phyloP scores from a whole-genome alignment of 1,140 invertebrate genomes.

The Triops longicaudatus region DNA sequence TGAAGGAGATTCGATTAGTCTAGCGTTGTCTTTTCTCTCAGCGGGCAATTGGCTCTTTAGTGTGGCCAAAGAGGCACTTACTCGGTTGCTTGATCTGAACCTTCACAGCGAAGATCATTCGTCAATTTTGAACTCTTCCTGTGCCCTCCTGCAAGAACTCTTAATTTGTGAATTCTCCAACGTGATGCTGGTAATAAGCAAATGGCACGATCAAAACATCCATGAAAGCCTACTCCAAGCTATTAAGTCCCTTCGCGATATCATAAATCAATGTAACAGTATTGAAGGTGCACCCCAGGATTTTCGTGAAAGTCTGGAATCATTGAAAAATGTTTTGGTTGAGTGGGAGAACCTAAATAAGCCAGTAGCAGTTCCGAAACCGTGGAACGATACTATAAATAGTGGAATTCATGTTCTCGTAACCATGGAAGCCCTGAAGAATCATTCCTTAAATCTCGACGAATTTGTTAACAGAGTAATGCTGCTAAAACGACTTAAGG shows the following conservation, averaged over 20 bases:
- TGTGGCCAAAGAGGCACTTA: neutral
- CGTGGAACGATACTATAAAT: neutral
- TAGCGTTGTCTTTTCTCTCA: neutral
- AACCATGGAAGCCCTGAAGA: constrained; percentile 2
- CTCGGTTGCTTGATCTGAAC: neutral
- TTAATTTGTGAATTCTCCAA: neutral
- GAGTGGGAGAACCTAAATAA: neutral
- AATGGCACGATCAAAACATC: neutral
- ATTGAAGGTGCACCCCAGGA: neutral
- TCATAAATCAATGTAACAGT: neutral
- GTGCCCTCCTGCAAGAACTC: neutral
- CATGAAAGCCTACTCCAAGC: neutral
- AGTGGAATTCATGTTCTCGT: neutral
- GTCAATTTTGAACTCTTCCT: neutral
- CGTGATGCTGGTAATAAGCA: neutral
- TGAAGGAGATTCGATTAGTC: neutral
- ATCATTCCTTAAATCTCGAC: neutral
- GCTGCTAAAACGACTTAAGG: neutral
- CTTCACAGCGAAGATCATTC: neutral
- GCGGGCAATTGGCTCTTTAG: neutral
- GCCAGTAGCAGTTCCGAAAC: neutral
- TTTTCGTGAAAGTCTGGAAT: neutral
- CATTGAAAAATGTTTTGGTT: neutral
- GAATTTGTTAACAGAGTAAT: neutral
- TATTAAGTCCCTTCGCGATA: neutral